Evolutionary conservation across 2,888 invertebrate species (phyloP).

Genomic region (Ganaspis brasiliensis): DNA sequence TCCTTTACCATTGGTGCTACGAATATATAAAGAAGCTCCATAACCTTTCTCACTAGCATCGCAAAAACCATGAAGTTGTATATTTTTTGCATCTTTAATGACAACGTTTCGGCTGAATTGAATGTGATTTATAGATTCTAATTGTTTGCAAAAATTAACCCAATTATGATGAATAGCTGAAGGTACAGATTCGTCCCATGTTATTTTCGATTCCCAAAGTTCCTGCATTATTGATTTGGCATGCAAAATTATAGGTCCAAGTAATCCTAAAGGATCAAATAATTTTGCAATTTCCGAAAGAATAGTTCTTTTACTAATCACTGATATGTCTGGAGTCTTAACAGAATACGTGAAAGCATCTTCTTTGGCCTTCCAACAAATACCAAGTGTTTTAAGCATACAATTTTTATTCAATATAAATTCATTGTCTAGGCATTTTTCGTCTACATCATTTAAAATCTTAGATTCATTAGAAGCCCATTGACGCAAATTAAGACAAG

Average conservation of each 20-base stretch:
- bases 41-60: constrained; percentile 60
- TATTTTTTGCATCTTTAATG: constrained; percentile 5
- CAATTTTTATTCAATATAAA: constrained; percentile 28
- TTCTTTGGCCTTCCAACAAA: constrained; percentile 50
- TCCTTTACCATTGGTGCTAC: constrained; percentile 11
- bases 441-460: neutral
- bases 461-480: constrained; percentile 48
- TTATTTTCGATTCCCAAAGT: constrained; percentile 56
- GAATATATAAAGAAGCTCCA: constrained; percentile 54
- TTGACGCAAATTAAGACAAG: constrained; percentile 55
- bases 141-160: constrained; percentile 51
- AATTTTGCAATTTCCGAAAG: constrained; percentile 59
- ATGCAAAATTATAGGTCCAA: constrained; percentile 55
- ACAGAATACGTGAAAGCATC: constrained; percentile 53
- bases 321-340: constrained; percentile 19
- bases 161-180: constrained; percentile 49
- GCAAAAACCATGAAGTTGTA: constrained; percentile 62
- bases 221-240: constrained; percentile 61
- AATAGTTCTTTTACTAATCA: constrained; percentile 52
- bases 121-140: constrained; percentile 55
- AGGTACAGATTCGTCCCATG: constrained; percentile 61
- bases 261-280: constrained; percentile 61
- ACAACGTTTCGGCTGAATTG: constrained; percentile 48
- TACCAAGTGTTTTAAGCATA: constrained; percentile 53
- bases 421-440: constrained; percentile 24